These are phyloP conservation scores for Meles meles DNA, from an alignment of 2,113 vertebrate genomes.

Conservation along the genomic window DNA sequence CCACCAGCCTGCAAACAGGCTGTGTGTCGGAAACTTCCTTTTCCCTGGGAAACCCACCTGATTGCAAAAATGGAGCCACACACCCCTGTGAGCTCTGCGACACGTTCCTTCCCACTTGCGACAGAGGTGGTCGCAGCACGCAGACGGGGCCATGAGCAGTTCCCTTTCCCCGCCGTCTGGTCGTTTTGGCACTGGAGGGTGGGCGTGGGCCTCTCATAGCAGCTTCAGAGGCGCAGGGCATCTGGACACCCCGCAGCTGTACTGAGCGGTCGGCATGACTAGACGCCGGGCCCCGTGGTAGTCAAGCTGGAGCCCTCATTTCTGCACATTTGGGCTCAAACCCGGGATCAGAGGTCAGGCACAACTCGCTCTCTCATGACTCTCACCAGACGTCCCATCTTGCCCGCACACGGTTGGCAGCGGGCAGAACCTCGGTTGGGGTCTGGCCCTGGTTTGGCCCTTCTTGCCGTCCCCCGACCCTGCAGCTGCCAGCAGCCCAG, in stretches of 20 bases:
- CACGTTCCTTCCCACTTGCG: background rate
- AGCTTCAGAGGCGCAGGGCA: fast-evolving
- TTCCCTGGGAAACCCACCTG: background rate
- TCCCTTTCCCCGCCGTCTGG: background rate
- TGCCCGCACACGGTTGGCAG: fast-evolving
- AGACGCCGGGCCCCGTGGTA: fast-evolving
- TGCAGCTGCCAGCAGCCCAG: background rate
- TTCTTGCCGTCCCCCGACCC: too few relatives aligned
- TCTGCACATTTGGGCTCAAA: background rate
- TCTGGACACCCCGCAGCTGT: fast-evolving
- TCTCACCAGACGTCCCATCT: background rate
- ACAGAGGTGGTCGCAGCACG: too few relatives aligned
- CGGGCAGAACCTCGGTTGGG: background rate
- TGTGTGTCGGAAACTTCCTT: background rate
- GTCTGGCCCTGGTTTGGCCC: background rate
- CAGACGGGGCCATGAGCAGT: fast-evolving
- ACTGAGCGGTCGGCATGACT: background rate
- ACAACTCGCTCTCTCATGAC: too few relatives aligned
- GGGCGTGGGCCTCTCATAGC: fast-evolving
- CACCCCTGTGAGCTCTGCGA: fast-evolving
- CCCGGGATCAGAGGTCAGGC: background rate
- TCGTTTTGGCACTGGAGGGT: background rate
- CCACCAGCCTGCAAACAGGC: fast-evolving
- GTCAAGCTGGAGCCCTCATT: too few relatives aligned
- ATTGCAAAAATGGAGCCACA: background rate